phyloP scores from a whole-genome alignment of 2,113 vertebrate genomes.

The Hypomesus transpacificus region DNA sequence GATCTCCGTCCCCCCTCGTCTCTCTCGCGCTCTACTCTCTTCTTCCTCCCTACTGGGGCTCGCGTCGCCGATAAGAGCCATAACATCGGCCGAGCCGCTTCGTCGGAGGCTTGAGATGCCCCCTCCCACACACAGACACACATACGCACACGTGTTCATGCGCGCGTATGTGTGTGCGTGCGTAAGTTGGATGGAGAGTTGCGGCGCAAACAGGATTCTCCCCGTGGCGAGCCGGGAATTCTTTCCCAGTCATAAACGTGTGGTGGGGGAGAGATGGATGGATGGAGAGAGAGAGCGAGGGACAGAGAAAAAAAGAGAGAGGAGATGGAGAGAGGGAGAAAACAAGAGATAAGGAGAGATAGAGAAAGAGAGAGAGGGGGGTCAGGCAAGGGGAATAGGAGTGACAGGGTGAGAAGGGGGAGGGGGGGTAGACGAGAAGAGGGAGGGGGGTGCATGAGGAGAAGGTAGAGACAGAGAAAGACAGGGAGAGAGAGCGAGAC shows the following conservation, averaged over 20 bases:
- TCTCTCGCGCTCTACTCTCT: conserved; percentile 45
- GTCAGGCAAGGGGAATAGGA: not conserved
- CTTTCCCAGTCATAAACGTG: conserved; percentile 38
- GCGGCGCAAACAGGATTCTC: conserved; percentile 54
- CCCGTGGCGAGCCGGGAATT: conserved; percentile 47
- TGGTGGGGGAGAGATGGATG: conserved; percentile 21
- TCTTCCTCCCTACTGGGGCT: conserved; percentile 76
- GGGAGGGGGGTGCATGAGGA: not conserved
- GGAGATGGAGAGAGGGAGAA: not conserved
- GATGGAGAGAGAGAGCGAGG: conserved; percentile 12
- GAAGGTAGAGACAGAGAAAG: not conserved
- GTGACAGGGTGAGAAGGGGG: not conserved
- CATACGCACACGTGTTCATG: conserved; percentile 69
- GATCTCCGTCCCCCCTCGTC: conserved; percentile 46
- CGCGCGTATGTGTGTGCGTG: conserved; percentile 13
- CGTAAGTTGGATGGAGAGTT: conserved; percentile 22
- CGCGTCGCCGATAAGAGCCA: conserved; percentile 89
- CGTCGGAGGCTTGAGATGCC: conserved; percentile 84
- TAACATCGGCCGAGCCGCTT: conserved; percentile 87
- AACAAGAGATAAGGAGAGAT: conserved; percentile 4
- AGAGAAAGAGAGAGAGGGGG: conserved; percentile 11
- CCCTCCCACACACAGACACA: conserved; percentile 83
- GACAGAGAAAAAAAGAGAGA: conserved; percentile 21
- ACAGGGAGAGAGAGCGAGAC: not conserved
- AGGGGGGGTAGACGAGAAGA: not conserved